Base-by-base conservation (phyloP, 2,113 vertebrate genomes). In the Pelobates fuscus region DNA sequence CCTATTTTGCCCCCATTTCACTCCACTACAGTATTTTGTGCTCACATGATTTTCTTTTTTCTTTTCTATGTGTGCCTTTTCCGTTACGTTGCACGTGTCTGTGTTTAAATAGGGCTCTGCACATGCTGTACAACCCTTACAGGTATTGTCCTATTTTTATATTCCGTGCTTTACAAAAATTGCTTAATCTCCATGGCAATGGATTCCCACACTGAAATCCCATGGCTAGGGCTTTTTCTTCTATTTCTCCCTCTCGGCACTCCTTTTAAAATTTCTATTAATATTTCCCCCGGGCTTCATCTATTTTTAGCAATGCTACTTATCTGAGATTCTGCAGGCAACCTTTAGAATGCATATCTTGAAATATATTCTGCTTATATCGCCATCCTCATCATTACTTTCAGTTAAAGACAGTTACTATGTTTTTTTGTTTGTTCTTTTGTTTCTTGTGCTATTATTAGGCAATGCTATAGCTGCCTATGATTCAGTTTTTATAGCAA, bases 191-290 rank as follows among this genome's bases (percentile, higher is more conserved):
- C 80, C 78, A 72, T 81, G 79, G 76, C 77, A 78, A 77, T 41
- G 18, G 37, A 66, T 78, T 66, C 66, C 57, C 59, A 77, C 0
- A 2, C 81, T 80, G 52, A 59, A 78, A 70, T 80, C 81, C 64
- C 0, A 0, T 81, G 79, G 52, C 70, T 67, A 6, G 76, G 79
- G 14, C 54, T 82, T 80, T 78, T 73, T 11, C 70, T 71, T 77
- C 32, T 26, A 37, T 49, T 81, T 49, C 69, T 82, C 30, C 66
- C 57, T 68, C 77, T 64, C 64, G 80, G 61, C 49, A 27, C 52
- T 81, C 77, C 77, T 82, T 76, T 84, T 85, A 84, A 88, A 84
- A 71, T 81, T 65, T 41, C 55, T 82, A 26, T 59, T 83, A 80
- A 58, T 77, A 78, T 78, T 49, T 80, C 75, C 83, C 57, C 18